Evolutionary conservation across 2,113 vertebrate genomes (phyloP).

Genomic region (Triplophysa siluroides): DNA sequence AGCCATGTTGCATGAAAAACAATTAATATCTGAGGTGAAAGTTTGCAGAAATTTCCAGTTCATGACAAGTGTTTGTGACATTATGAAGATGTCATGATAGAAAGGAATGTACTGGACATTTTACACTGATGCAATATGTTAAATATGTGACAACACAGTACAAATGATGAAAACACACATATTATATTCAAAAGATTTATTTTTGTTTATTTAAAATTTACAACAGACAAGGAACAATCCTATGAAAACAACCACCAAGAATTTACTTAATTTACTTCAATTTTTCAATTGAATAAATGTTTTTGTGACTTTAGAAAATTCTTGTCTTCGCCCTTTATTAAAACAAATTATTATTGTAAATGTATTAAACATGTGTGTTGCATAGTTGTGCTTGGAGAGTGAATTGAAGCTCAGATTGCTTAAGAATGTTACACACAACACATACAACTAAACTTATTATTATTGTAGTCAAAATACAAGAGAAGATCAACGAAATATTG

Average conservation of each 20-base stretch:
- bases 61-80: background rate
- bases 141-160: background rate
- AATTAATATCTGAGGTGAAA: background rate
- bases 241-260: background rate
- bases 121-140: background rate
- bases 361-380: too few species aligned
- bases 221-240: background rate
- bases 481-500: too few species aligned
- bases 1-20: background rate
- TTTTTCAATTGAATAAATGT: too few species aligned
- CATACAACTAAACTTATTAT: too few species aligned
- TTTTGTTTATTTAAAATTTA: background rate
- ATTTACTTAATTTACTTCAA: too few species aligned
- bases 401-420: too few species aligned
- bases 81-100: background rate
- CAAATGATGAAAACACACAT: background rate
- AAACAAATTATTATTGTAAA: too few species aligned
- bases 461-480: too few species aligned
- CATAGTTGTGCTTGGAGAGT: too few species aligned
- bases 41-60: background rate
- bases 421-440: too few species aligned
- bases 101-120: background rate
- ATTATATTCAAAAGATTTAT: background rate
- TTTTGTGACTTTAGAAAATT: too few species aligned
- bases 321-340: too few species aligned